These are phyloP conservation scores for Nysson spinosus DNA, from an alignment of 2,888 invertebrate species.

Conservation along the genomic window DNA sequence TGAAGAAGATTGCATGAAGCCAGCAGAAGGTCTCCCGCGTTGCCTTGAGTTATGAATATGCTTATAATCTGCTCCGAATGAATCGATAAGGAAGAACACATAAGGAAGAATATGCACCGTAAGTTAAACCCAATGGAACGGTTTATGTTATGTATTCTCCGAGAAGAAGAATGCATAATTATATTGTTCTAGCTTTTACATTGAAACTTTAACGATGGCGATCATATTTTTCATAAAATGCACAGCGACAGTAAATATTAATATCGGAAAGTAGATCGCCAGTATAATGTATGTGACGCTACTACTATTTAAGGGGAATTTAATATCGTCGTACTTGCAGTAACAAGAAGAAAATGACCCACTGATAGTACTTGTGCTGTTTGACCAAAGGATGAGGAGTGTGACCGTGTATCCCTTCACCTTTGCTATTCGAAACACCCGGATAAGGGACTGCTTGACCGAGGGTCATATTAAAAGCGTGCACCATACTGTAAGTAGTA, in stretches of 20 bases:
- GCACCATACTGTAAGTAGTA: slow-evolving; percentile 91
- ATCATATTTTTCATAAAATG: too few relatives aligned
- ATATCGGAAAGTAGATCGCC: too few relatives aligned
- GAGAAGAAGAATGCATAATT: too few relatives aligned
- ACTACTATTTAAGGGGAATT: too few relatives aligned
- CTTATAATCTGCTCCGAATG: slow-evolving; percentile 25
- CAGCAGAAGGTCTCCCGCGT: slow-evolving; percentile 93
- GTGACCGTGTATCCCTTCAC: slow-evolving; percentile 79
- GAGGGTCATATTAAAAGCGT: slow-evolving; percentile 82
- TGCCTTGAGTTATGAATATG: slow-evolving; percentile 79
- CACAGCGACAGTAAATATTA: too few relatives aligned
- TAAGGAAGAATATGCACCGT: too few relatives aligned
- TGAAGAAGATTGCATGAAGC: slow-evolving; percentile 92
- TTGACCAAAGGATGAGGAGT: slow-evolving; percentile 75
- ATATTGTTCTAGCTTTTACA: too few relatives aligned
- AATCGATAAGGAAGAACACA: too few relatives aligned
- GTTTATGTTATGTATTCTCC: too few relatives aligned
- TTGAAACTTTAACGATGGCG: background rate
- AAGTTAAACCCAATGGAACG: too few relatives aligned
- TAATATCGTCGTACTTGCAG: slow-evolving; percentile 77
- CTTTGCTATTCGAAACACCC: slow-evolving; percentile 83
- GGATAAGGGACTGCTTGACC: slow-evolving; percentile 86
- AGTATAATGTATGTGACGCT: too few relatives aligned
- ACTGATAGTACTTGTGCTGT: slow-evolving; percentile 80
- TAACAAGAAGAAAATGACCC: slow-evolving; percentile 81